Evolutionary conservation across 2,797 vertebrate species (phyloP).

Genomic region (Alauda arvensis): DNA sequence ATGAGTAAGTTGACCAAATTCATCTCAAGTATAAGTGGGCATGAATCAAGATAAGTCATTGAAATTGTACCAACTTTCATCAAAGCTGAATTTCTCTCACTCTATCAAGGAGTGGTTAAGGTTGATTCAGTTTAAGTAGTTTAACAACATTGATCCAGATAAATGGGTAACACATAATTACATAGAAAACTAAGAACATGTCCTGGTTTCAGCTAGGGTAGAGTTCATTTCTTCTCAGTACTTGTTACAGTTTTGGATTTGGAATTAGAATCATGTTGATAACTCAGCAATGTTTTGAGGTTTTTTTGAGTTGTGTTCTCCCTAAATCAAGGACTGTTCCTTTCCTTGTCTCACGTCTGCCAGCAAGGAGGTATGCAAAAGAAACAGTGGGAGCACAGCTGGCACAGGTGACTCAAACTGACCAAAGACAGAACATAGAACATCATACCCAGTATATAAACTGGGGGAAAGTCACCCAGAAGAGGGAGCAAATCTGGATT

Average conservation of each 20-base stretch:
- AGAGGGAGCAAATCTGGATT: neutral
- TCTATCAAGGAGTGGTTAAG: neutral
- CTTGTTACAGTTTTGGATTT: neutral
- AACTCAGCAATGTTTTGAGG: neutral
- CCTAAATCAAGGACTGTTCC: accelerated
- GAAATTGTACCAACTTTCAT: neutral
- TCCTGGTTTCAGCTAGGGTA: neutral
- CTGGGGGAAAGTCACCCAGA: neutral
- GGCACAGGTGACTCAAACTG: neutral
- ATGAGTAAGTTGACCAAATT: neutral
- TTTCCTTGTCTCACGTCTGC: neutral
- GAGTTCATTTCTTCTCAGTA: neutral
- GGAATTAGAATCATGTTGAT: neutral
- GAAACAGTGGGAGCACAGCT: neutral
- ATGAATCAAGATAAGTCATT: constrained; percentile 2
- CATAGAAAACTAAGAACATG: neutral
- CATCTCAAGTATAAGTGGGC: neutral
- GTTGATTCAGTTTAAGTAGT: neutral
- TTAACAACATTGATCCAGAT: neutral
- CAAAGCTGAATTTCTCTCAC: neutral
- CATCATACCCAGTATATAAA: neutral
- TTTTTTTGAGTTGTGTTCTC: neutral
- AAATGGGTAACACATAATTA: neutral
- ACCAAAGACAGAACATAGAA: neutral
- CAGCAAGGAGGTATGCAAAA: neutral